These are phyloP conservation scores for Scrobipalpa costella DNA, from an alignment of 2,888 invertebrate species.

Conservation along the genomic window DNA sequence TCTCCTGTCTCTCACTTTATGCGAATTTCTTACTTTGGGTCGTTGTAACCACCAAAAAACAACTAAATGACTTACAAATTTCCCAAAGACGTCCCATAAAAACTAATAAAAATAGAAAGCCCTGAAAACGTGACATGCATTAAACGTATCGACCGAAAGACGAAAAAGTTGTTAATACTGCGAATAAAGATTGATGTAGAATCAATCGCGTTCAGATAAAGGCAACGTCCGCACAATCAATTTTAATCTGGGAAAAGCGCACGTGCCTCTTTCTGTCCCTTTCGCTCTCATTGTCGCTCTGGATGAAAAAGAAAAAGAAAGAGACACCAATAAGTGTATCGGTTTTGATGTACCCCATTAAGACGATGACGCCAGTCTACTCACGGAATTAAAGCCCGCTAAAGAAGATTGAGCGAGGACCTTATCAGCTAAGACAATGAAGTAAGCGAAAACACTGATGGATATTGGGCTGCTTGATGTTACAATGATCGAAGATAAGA, in stretches of 20 bases:
- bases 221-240: conserved; percentile 74
- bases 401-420: conserved; percentile 75
- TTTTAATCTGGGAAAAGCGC: conserved; percentile 74
- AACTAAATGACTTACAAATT: conserved; percentile 6
- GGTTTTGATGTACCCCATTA: conserved; percentile 49
- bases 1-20: neutral
- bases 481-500: conserved; percentile 20
- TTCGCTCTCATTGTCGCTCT: conserved; percentile 35
- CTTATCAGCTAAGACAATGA: conserved; percentile 76
- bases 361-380: conserved; percentile 58
- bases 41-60: neutral
- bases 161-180: conserved; percentile 59
- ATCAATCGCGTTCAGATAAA: conserved; percentile 76
- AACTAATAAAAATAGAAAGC: conserved; percentile 28
- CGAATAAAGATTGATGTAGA: conserved; percentile 79
- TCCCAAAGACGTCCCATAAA: conserved; percentile 12
- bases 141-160: conserved; percentile 44
- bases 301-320: conserved; percentile 45
- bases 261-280: conserved; percentile 51
- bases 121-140: conserved; percentile 37
- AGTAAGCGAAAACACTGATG: conserved; percentile 72
- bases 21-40: neutral
- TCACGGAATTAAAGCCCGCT: conserved; percentile 75
- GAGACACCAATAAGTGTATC: conserved; percentile 51
- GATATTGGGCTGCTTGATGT: conserved; percentile 46